A percentile compares a stretch with the other conserved stretches of the same genome.
Conservation (phyloP, 1,140 invertebrate species). For the Paralvinella palmiformis region DNA sequence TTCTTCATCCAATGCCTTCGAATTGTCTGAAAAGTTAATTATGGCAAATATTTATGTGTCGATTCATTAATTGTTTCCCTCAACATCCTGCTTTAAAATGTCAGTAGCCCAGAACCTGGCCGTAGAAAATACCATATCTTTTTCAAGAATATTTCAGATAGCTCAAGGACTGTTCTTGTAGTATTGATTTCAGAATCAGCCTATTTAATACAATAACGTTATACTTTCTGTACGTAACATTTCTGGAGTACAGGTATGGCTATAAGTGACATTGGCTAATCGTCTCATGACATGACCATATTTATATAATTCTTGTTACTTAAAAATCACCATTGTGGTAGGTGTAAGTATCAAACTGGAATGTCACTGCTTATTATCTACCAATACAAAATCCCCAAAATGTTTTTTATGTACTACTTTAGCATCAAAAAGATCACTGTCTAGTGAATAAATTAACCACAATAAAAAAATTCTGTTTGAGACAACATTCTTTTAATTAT, state of each 20-base stretch:
- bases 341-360: too few relatives aligned
- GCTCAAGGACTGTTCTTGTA: neutral
- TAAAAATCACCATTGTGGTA: too few relatives aligned
- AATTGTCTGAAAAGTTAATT: constrained; percentile 19
- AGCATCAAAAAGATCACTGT: neutral
- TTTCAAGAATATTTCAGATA: neutral
- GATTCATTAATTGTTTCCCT: neutral
- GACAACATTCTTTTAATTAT: neutral
- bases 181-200: neutral
- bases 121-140: neutral
- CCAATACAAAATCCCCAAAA: neutral
- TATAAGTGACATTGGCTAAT: too few relatives aligned
- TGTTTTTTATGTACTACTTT: neutral
- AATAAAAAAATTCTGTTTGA: constrained; percentile 6
- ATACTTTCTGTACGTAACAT: too few relatives aligned
- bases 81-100: neutral
- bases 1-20: constrained; percentile 36
- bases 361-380: too few relatives aligned
- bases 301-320: too few relatives aligned
- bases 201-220: too few relatives aligned
- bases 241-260: too few relatives aligned
- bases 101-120: neutral
- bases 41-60: neutral
- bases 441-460: neutral
- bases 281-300: too few relatives aligned